Evolutionary conservation across 1,140 invertebrate species (phyloP).

Genomic region (Onthophagus taurus): DNA sequence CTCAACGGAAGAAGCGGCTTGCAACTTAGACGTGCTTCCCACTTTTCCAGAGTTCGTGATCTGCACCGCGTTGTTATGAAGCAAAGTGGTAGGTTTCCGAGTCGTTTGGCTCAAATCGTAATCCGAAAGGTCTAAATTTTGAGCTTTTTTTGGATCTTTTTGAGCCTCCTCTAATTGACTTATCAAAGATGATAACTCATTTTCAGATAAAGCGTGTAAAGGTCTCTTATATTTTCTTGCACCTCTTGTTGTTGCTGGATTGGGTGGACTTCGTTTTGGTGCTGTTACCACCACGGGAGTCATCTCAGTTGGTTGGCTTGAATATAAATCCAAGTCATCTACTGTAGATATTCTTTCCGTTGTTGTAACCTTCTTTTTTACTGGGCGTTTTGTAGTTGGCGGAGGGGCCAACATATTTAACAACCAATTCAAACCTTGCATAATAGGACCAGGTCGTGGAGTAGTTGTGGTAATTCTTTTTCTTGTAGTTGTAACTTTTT

Average conservation of each 20-base stretch:
- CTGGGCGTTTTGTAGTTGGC: conserved; percentile 21
- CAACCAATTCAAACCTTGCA: conserved; percentile 34
- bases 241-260: not conserved
- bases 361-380: conserved; percentile 5
- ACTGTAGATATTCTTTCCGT: conserved; percentile 19
- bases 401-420: conserved; percentile 29
- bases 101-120: conserved; percentile 27
- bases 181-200: conserved; percentile 21
- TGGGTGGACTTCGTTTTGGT: conserved; percentile 10
- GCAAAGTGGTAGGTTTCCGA: conserved; percentile 7
- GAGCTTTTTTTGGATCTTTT: conserved; percentile 27
- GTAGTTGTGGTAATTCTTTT: conserved; percentile 17
- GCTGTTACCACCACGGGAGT: conserved; percentile 27
- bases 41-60: conserved; percentile 27
- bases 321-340: conserved; percentile 27
- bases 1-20: not conserved
- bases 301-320: conserved; percentile 28
- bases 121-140: conserved; percentile 27
- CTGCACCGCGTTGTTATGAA: conserved; percentile 25
- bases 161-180: conserved; percentile 32
- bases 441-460: conserved; percentile 24
- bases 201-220: conserved; percentile 10
- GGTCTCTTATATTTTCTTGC: conserved; percentile 16
- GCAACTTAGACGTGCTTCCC: conserved; percentile 17
- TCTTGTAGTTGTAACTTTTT: conserved; percentile 18